Evolutionary conservation across 2,797 vertebrate species (phyloP).

Genomic region (Limnodromus scolopaceus): DNA sequence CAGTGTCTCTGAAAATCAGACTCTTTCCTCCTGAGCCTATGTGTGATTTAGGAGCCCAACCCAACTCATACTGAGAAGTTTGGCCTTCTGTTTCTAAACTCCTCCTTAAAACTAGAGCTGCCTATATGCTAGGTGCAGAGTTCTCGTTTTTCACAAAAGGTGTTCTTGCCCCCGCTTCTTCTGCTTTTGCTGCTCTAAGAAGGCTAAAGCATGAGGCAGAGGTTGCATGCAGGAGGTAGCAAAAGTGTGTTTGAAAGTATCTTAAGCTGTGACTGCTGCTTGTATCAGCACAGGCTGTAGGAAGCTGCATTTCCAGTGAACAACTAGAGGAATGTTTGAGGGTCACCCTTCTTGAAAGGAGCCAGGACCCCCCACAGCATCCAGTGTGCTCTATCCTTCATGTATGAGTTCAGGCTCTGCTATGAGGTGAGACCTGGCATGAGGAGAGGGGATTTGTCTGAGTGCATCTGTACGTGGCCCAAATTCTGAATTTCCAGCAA

Average conservation of each 20-base stretch:
- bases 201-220: background rate
- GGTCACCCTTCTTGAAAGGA: background rate
- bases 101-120: background rate
- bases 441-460: background rate
- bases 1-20: background rate
- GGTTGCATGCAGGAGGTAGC: background rate
- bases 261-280: background rate
- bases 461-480: background rate
- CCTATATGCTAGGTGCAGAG: background rate
- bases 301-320: background rate
- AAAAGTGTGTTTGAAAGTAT: background rate
- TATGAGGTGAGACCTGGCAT: background rate
- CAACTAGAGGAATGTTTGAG: background rate
- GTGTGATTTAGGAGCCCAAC: background rate
- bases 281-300: background rate
- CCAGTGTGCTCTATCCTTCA: background rate
- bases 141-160: background rate
- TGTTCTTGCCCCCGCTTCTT: background rate
- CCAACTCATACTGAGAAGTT: background rate
- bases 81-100: background rate
- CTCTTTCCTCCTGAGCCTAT: background rate
- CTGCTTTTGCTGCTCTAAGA: background rate
- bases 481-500: background rate
- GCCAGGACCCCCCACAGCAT: background rate
- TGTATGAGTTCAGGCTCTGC: background rate